Percentiles rank a stretch among this genome's conserved stretches.
Conservation (phyloP, 2,888 invertebrate species). For the Masnerella sp. region DNA sequence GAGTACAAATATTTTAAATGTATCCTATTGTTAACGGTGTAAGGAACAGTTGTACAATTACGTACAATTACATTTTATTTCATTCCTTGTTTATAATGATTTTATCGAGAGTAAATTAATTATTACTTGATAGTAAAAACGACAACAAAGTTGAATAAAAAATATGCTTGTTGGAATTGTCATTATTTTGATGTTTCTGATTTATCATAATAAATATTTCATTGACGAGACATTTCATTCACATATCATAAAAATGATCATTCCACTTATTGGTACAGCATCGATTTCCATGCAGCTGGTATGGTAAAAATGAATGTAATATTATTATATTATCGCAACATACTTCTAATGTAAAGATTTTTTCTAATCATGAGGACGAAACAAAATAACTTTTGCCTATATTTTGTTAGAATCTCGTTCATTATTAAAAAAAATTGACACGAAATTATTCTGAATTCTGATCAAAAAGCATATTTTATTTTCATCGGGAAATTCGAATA, state of each 20-base stretch:
- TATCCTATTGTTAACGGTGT: constrained; percentile 76
- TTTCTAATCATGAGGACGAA: no score
- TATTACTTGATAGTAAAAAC: constrained; percentile 35
- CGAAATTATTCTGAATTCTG: no score
- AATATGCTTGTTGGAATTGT: constrained; percentile 44
- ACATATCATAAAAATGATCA: constrained; percentile 62
- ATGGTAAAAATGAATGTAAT: no score
- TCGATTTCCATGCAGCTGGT: constrained; percentile 52
- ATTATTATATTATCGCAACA: constrained; percentile 46
- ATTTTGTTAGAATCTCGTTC: no score
- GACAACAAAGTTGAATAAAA: constrained; percentile 5
- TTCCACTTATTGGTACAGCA: constrained; percentile 58
- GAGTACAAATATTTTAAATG: constrained; percentile 87
- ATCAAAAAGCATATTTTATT: no score
- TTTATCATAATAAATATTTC: no score
- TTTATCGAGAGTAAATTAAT: constrained; percentile 26
- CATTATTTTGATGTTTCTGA: no score
- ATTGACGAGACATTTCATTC: constrained; percentile 60
- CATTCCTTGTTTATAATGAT: constrained; percentile 70
- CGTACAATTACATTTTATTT: constrained; percentile 70
- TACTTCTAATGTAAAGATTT: constrained; percentile 38
- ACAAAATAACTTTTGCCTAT: no score
- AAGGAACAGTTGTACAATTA: constrained; percentile 57
- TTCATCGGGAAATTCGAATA: no score
- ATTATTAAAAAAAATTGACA: no score